Evolutionary conservation across 1,140 invertebrate genomes (phyloP).

Genomic region (Helicoverpa zea): DNA sequence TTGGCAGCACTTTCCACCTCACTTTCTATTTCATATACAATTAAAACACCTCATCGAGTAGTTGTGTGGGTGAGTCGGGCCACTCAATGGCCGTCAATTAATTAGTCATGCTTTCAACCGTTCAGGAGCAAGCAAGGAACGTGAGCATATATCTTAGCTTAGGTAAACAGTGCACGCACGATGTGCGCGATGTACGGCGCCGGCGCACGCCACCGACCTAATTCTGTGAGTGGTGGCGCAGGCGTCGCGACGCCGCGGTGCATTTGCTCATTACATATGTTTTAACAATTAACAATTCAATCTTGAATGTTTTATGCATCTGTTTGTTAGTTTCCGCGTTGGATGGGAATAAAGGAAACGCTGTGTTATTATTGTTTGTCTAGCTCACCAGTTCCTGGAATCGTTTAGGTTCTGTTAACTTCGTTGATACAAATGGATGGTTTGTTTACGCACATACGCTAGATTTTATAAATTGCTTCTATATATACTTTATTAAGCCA

Average conservation of each 20-base stretch:
- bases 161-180: slow-evolving; percentile 67
- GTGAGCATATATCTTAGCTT: slow-evolving; percentile 49
- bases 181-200: slow-evolving; percentile 71
- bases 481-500: slow-evolving; percentile 10
- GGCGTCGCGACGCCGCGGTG: slow-evolving; percentile 55
- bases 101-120: slow-evolving; percentile 60
- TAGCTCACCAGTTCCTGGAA: slow-evolving; percentile 19
- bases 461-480: neutral
- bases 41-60: slow-evolving; percentile 10
- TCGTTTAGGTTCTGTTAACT: slow-evolving; percentile 17
- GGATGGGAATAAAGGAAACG: slow-evolving; percentile 21
- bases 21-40: slow-evolving; percentile 34
- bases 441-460: neutral
- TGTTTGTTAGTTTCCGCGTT: slow-evolving; percentile 41
- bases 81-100: slow-evolving; percentile 51
- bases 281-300: slow-evolving; percentile 44
- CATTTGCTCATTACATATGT: slow-evolving; percentile 48
- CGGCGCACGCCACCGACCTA: slow-evolving; percentile 71
- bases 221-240: slow-evolving; percentile 61
- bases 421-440: neutral
- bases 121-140: slow-evolving; percentile 46
- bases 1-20: slow-evolving; percentile 8
- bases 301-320: slow-evolving; percentile 36
- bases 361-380: slow-evolving; percentile 25
- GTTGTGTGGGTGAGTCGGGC: slow-evolving; percentile 25